Conservation (phyloP, 2,888 invertebrate species). For the Sinotaia quadrata region DNA sequence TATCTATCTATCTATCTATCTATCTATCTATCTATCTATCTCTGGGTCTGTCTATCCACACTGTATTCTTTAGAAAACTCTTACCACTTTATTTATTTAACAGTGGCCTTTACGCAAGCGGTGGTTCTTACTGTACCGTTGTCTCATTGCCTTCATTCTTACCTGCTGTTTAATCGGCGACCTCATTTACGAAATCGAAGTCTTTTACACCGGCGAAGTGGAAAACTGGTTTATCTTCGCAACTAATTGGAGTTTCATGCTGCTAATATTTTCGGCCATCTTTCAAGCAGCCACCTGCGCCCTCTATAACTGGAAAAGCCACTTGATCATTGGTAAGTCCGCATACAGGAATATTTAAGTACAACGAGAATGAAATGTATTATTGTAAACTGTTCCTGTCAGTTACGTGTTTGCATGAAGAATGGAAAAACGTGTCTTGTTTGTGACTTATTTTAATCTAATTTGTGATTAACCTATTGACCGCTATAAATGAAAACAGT, state of each 20-base stretch:
- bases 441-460: too few relatives aligned
- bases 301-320: slow-evolving; percentile 49
- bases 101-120: slow-evolving; percentile 58
- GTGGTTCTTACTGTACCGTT: slow-evolving; percentile 56
- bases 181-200: slow-evolving; percentile 54
- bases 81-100: too few relatives aligned
- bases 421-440: too few relatives aligned
- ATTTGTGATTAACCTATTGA: too few relatives aligned
- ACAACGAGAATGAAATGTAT: too few relatives aligned
- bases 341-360: not conserved
- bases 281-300: slow-evolving; percentile 50
- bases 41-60: not conserved
- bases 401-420: too few relatives aligned
- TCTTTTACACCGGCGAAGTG: slow-evolving; percentile 54
- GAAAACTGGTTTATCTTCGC: slow-evolving; percentile 64
- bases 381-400: too few relatives aligned
- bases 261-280: slow-evolving; percentile 53
- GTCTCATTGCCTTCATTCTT: slow-evolving; percentile 47
- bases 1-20: not conserved
- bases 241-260: slow-evolving; percentile 67
- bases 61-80: not conserved
- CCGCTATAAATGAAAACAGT: too few relatives aligned
- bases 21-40: not conserved
- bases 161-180: slow-evolving; percentile 58
- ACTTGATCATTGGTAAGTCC: slow-evolving; percentile 42